phyloP scores from a whole-genome alignment of 1,140 invertebrate genomes.

The Mercenaria mercenaria region DNA sequence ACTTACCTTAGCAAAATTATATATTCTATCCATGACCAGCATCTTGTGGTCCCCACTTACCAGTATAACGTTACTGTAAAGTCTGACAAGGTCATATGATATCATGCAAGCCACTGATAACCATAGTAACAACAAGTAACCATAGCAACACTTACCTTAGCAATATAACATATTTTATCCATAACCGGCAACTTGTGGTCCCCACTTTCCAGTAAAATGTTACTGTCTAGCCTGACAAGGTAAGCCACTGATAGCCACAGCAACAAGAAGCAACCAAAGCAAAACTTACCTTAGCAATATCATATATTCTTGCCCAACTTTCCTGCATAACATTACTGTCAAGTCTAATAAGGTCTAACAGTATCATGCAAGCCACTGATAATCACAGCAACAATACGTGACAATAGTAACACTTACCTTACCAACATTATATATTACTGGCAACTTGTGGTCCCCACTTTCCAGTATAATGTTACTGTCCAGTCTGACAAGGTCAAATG shows the following conservation, averaged over 20 bases:
- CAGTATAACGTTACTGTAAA: constrained; percentile 89
- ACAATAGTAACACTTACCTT: constrained; percentile 92
- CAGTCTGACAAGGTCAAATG: constrained; percentile 96
- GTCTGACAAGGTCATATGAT: constrained; percentile 96
- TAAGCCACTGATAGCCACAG: constrained; percentile 98
- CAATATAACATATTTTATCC: constrained; percentile 93
- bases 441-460: constrained; percentile 83
- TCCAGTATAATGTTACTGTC: constrained; percentile 88
- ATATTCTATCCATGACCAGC: constrained; percentile 91
- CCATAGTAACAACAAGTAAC: constrained; percentile 95
- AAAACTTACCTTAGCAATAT: constrained; percentile 92
- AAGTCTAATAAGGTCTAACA: constrained; percentile 96
- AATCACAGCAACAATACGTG: constrained; percentile 98
- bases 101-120: constrained; percentile 97
- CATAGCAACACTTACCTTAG: constrained; percentile 90
- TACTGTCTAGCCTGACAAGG: constrained; percentile 93
- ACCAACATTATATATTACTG: constrained; percentile 93
- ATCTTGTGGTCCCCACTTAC: constrained; percentile 79
- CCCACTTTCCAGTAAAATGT: constrained; percentile 68
- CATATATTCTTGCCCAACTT: constrained; percentile 90
- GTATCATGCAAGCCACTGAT: constrained; percentile 97
- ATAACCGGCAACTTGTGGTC: constrained; percentile 88
- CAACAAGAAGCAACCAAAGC: constrained; percentile 92
- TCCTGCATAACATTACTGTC: constrained; percentile 88
- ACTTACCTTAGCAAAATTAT: constrained; percentile 93